Conservation (phyloP, 2,113 vertebrate species). For the Podarcis cretensis region DNA sequence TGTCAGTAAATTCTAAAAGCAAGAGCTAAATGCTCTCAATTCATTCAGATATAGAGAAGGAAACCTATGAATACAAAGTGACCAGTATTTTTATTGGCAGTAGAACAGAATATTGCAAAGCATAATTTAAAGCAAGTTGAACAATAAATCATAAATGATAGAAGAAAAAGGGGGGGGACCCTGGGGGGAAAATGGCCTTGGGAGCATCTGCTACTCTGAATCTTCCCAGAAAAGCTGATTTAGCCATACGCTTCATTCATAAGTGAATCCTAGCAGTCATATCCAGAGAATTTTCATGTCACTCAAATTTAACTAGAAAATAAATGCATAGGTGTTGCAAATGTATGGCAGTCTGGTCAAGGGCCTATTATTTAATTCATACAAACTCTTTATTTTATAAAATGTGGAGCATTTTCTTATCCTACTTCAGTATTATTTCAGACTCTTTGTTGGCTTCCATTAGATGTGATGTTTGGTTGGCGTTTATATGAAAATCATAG, state of each 20-base stretch:
- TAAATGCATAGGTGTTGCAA: not conserved
- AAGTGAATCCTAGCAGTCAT: slow-evolving; percentile 32
- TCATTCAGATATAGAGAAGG: accelerated
- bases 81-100: not conserved
- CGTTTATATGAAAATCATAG: not conserved
- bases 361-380: not conserved
- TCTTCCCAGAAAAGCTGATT: slow-evolving; percentile 29
- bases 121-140: not conserved
- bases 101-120: not conserved
- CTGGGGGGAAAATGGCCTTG: not conserved
- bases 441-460: not conserved
- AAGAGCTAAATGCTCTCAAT: not conserved
- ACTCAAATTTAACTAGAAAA: slow-evolving; percentile 44
- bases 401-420: not conserved
- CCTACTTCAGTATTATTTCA: not conserved
- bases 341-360: not conserved
- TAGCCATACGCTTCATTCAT: slow-evolving; percentile 37
- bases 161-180: not conserved
- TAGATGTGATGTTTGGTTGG: not conserved
- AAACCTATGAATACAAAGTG: not conserved
- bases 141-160: slow-evolving; percentile 30
- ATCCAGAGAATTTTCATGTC: slow-evolving; percentile 39
- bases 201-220: slow-evolving; percentile 15
- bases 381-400: slow-evolving; percentile 7
- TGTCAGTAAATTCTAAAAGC: not conserved